Conservation (phyloP, 2,888 invertebrate species). For the Spialia ferax region DNA sequence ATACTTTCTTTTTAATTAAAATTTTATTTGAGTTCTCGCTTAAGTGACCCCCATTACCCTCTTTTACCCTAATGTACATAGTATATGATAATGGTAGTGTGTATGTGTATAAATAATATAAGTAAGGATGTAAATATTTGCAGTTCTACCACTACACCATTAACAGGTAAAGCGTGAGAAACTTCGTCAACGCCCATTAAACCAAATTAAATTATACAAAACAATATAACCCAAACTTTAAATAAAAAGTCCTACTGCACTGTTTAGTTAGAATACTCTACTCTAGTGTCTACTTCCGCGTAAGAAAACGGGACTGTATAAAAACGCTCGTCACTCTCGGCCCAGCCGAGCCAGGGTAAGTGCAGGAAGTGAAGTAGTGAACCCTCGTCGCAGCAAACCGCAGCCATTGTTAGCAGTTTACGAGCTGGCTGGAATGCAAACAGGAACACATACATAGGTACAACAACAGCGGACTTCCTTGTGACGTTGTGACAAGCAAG, state of each 20-base stretch:
- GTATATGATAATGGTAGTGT: too few species aligned
- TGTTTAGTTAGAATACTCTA: too few species aligned
- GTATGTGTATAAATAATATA: too few species aligned
- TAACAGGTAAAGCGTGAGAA: too few species aligned
- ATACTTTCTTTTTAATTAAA: neutral
- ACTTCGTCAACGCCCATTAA: too few species aligned
- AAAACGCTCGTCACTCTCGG: neutral
- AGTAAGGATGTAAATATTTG: too few species aligned
- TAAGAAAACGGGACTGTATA: neutral
- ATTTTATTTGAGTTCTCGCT: conserved; percentile 4
- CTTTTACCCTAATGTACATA: neutral
- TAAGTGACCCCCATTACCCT: neutral
- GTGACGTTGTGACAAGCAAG: conserved; percentile 17
- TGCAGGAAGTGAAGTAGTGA: conserved; percentile 4
- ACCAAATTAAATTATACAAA: too few species aligned
- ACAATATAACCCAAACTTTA: too few species aligned
- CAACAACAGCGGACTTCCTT: conserved; percentile 55
- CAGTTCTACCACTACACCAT: too few species aligned
- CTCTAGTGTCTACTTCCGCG: neutral
- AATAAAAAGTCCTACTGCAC: too few species aligned
- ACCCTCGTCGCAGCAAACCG: neutral
- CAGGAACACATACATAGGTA: conserved; percentile 70
- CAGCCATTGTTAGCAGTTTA: conserved; percentile 69
- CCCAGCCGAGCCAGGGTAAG: neutral
- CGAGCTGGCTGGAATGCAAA: conserved; percentile 70